Conservation (phyloP, 1,140 invertebrate genomes). For the Trachelipus rathkii region DNA sequence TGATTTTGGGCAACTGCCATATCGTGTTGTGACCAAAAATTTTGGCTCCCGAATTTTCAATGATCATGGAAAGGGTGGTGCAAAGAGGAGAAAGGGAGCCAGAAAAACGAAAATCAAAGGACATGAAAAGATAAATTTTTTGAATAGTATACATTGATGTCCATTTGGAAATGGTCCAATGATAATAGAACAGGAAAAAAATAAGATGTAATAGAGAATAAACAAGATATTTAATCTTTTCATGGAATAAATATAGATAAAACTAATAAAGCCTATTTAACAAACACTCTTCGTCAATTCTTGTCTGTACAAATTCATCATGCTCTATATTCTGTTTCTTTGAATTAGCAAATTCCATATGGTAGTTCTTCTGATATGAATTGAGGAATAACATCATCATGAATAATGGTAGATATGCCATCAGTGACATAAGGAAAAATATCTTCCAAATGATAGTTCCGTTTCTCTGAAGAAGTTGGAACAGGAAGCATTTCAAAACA, state of each 20-base stretch:
- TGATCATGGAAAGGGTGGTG: conserved; percentile 56
- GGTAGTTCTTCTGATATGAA: conserved; percentile 41
- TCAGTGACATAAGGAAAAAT: conserved; percentile 19
- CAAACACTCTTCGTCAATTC: conserved; percentile 84
- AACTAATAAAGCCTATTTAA: conserved; percentile 83
- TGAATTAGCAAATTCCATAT: conserved; percentile 40
- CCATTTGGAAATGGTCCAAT: conserved; percentile 77
- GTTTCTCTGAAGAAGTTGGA: no score
- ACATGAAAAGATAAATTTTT: conserved; percentile 76
- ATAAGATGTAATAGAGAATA: conserved; percentile 32
- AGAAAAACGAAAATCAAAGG: conserved; percentile 66
- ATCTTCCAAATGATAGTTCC: no score
- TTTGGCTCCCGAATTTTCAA: conserved; percentile 56
- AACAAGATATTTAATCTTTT: conserved; percentile 75
- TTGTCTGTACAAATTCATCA: conserved; percentile 89
- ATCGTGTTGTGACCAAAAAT: no score
- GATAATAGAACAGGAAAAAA: conserved; percentile 72
- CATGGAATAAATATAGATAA: conserved; percentile 80
- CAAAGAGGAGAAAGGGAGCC: conserved; percentile 54
- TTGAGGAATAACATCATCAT: conserved; percentile 34
- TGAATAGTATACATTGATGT: conserved; percentile 69
- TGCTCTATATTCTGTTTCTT: conserved; percentile 38
- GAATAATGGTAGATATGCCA: conserved; percentile 38
- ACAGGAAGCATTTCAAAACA: no score
- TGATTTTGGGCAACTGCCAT: conserved; percentile 93